Base-by-base conservation (phyloP, 2,888 invertebrate species). In the Hyppa rectilinea region DNA sequence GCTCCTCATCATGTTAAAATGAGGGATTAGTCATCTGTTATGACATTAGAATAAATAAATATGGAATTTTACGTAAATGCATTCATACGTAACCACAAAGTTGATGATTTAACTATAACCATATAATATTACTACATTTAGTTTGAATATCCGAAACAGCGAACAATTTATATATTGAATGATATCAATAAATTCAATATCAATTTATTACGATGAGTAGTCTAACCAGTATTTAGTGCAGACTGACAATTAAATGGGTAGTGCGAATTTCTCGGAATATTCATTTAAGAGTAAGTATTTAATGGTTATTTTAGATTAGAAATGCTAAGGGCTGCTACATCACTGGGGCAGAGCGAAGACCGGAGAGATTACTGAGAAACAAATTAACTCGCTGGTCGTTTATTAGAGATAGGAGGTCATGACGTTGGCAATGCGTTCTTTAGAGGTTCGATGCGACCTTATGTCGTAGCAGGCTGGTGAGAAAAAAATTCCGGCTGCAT, bases 131-230 rank as follows among this genome's bases (percentile, higher is more conserved):
- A 71, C 23, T 49, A 38, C 1, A 50, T 61, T 43, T 34, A 29
- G 2, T 47, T 50, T 50, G 23, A 40, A 75, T 50, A 45, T 53
- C 12, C 5, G 14, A 52, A 67, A 62, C 47, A 29, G 10, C 36
- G n/a, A 62, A 52, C 9, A 10, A 73, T 78, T 68, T 68, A 20
- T 40, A 72, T 72, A 56, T 36, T 40, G 12, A 64, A 26, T 58
- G 14, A 56, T 45, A 26, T 50, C 62, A 58, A 53, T 45, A 47
- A 70, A 52, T 69, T 61, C 4, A 5, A 45, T 38, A 31, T 2
- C 26, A 23, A 60, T 5, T 10, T 29, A 50, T 36, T 56, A 47
- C 17, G 9, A 4, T 26, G 26, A 65, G 50, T 43, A 34, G 43
- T 23, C 49, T 17, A 26, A 34, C 60, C 7, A 56, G 31, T 49